Percentiles rank a stretch among this genome's conserved stretches.
phyloP scores from a whole-genome alignment of 2,797 vertebrate genomes.

The Petrocephalus sullivani region DNA sequence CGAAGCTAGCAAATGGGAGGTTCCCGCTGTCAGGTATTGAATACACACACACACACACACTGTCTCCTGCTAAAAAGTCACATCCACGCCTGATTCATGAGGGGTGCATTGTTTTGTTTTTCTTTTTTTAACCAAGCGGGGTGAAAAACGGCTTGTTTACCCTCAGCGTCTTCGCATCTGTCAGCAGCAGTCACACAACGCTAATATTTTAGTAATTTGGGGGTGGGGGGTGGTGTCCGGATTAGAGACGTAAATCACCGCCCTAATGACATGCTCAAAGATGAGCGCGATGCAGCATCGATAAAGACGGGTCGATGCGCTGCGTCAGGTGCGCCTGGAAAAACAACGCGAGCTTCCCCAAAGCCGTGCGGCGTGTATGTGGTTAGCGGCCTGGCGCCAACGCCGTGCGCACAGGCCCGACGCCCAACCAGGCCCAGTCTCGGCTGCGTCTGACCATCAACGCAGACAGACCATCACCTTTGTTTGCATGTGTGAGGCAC shows the following conservation, averaged over 20 bases:
- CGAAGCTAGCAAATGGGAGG: neutral
- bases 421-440: neutral
- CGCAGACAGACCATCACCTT: neutral
- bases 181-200: neutral
- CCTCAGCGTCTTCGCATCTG: neutral
- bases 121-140: neutral
- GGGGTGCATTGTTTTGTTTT: neutral
- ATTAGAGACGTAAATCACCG: neutral
- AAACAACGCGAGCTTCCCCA: neutral
- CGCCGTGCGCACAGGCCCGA: neutral
- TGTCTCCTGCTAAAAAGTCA: slow-evolving; percentile 2
- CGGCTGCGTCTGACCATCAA: neutral
- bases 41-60: neutral
- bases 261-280: neutral
- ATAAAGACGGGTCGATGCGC: neutral
- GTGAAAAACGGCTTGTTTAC: slow-evolving; percentile 8
- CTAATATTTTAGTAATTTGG: slow-evolving; percentile 11
- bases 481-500: neutral
- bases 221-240: neutral
- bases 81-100: neutral
- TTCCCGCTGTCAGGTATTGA: neutral
- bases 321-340: neutral
- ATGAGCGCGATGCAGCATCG: neutral
- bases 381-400: neutral
- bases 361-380: neutral